A percentile compares a stretch with the other conserved stretches of the same genome.
These are phyloP conservation scores for Drosophila repletoides DNA, from an alignment of 1,140 invertebrate genomes.

Conservation along the genomic window DNA sequence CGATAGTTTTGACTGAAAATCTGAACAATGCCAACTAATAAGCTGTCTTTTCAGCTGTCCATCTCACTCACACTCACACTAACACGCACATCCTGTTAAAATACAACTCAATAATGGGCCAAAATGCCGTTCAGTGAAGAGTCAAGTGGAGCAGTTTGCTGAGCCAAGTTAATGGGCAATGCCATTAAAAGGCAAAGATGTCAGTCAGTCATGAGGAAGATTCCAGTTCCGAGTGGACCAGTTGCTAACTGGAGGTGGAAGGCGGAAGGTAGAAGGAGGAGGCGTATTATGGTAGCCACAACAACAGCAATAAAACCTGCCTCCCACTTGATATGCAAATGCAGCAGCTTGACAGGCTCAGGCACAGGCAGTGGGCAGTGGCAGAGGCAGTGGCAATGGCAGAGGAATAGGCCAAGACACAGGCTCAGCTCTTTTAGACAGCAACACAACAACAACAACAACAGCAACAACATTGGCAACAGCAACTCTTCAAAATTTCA, in stretches of 20 bases:
- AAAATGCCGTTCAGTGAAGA: slow-evolving; percentile 24
- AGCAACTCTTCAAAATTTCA: slow-evolving; percentile 69
- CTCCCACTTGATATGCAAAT: slow-evolving; percentile 37
- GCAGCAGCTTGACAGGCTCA: slow-evolving; percentile 17
- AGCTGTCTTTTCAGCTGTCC: slow-evolving; percentile 38
- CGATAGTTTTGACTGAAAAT: slow-evolving; percentile 47
- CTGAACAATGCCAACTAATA: slow-evolving; percentile 47
- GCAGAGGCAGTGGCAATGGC: neutral
- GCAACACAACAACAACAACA: slow-evolving; percentile 24
- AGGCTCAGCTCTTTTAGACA: slow-evolving; percentile 16
- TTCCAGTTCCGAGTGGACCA: neutral
- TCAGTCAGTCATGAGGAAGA: slow-evolving; percentile 12
- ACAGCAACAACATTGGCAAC: slow-evolving; percentile 57
- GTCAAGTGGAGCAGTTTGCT: slow-evolving; percentile 11
- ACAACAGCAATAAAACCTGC: slow-evolving; percentile 17
- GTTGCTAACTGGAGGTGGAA: neutral
- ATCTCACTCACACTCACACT: neutral
- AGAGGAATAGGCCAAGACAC: slow-evolving; percentile 1
- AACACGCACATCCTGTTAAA: neutral
- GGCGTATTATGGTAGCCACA: slow-evolving; percentile 46
- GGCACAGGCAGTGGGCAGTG: neutral
- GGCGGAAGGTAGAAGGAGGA: neutral
- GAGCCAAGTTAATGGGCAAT: slow-evolving; percentile 41
- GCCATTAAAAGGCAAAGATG: slow-evolving; percentile 49
- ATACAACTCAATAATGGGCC: slow-evolving; percentile 37